Evolutionary conservation across 2,113 vertebrate species (phyloP).

Genomic region (Sinocyclocheilus rhinocerous): DNA sequence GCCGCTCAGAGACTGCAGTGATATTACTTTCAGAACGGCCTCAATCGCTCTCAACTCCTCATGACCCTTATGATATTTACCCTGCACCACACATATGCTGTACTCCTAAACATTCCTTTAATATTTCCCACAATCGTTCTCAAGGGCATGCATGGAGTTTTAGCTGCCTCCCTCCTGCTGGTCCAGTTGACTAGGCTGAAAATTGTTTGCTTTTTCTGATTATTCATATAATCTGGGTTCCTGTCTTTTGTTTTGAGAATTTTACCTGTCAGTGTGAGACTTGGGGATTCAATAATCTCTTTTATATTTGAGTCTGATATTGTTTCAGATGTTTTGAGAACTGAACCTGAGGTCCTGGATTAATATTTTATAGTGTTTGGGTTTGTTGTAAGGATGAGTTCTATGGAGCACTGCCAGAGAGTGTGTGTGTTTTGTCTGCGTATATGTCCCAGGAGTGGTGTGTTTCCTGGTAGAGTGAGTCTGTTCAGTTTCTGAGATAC

Average conservation of each 20-base stretch:
- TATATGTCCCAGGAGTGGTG: constrained; percentile 19
- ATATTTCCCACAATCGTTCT: constrained; percentile 4
- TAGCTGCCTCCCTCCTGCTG: background rate
- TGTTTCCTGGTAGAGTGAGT: constrained; percentile 35
- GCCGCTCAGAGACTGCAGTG: background rate
- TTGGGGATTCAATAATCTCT: background rate
- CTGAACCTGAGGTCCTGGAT: constrained; percentile 31
- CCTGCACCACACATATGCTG: background rate
- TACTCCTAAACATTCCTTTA: constrained; percentile 11
- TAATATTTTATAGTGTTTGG: constrained; percentile 41
- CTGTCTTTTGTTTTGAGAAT: background rate
- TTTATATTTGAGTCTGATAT: constrained; percentile 18
- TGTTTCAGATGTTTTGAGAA: constrained; percentile 27
- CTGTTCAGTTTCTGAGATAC: constrained; percentile 4
- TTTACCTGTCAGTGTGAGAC: constrained; percentile 5
- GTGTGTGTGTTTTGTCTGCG: constrained; percentile 9
- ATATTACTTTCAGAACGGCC: background rate
- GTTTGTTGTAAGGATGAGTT: constrained; percentile 22
- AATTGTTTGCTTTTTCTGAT: background rate
- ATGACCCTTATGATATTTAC: constrained; percentile 16
- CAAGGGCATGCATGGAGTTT: background rate
- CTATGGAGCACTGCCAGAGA: background rate
- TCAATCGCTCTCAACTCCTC: background rate
- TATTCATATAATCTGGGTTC: background rate
- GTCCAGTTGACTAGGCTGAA: background rate